These are phyloP conservation scores for Pygoscelis adeliae DNA, from an alignment of 2,113 vertebrate genomes.

Conservation along the genomic window DNA sequence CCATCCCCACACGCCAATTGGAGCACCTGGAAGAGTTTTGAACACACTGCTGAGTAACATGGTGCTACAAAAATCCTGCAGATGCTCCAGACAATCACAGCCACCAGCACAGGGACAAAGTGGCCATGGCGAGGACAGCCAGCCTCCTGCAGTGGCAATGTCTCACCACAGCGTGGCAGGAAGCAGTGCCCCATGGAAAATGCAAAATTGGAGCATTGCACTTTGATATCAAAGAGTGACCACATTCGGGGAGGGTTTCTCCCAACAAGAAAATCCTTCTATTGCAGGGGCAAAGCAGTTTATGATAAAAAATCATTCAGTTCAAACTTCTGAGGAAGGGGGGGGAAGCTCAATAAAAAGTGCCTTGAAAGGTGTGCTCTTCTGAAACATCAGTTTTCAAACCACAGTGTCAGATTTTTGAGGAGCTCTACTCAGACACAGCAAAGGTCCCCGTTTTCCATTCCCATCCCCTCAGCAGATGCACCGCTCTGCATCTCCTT, in stretches of 20 bases:
- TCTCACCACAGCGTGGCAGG: neutral
- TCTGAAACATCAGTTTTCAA: neutral
- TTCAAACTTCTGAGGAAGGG: neutral
- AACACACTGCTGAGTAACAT: neutral
- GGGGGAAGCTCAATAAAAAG: neutral
- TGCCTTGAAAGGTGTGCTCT: neutral
- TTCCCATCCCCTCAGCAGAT: neutral
- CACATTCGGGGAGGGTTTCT: neutral
- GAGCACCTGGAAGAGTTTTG: neutral
- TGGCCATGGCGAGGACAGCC: fast-evolving
- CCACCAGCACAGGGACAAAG: neutral
- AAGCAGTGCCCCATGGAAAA: neutral
- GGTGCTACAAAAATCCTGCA: neutral
- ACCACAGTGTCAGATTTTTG: neutral
- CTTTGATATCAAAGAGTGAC: neutral
- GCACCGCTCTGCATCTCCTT: neutral
- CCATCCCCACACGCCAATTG: fast-evolving
- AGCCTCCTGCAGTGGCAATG: neutral
- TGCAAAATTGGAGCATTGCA: neutral
- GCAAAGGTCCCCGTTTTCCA: neutral
- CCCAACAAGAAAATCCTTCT: neutral
- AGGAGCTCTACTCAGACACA: neutral
- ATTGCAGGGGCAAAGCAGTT: neutral
- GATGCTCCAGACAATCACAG: neutral
- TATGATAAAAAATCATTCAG: neutral